Evolutionary conservation across 2,797 vertebrate species (phyloP), one percentile per base, ranked within the genome.

Genomic region (Falco peregrinus): DNA sequence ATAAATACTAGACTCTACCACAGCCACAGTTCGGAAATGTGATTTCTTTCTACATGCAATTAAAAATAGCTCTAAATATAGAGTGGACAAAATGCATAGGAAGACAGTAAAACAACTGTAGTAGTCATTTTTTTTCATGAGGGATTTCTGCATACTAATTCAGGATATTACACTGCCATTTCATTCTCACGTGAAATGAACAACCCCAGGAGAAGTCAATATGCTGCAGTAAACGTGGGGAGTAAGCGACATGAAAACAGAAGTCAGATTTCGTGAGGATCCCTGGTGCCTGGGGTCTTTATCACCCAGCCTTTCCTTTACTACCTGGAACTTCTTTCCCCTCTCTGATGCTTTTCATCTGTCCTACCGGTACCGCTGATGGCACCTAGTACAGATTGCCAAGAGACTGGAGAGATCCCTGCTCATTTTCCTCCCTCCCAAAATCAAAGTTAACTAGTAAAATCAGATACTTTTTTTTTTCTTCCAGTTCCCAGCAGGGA

Each of bases 301-400:
- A 3, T 13, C 6, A 10, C 20, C 43, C 31, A 0, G 35, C 26
- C 29, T 21, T 50, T 48, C 35, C 63, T 53, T 28, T 10, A 8
- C 60, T 8, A 9, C 29, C 33, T 50, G 37, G 19, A 61, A 43
- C 45, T 28, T 56, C 64, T 57, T 56, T 41, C 50, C 41, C 14
- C 13, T 29, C 20, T 26, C 18, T 6, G 3, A 4, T 1, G 1
- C 13, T 68, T 33, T n/a, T 41, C 35, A 8, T 22, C 54, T 7
- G 3, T 39, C 25, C 60, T n/a, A 13, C 45, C 35, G 33, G n/a
- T 47, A 25, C 47, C 16, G 28, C 53, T 13, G 3, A n/a, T 7
- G 8, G 47, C 69, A 37, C 63, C 69, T 29, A 15, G 45, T 8
- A 69, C 0, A 3, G 43, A 9, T 6, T 22, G 14, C 60, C 47